Evolutionary conservation across 2,888 invertebrate species (phyloP), one percentile per base, ranked within the genome.

Genomic region (Andrena haemorrhoa): DNA sequence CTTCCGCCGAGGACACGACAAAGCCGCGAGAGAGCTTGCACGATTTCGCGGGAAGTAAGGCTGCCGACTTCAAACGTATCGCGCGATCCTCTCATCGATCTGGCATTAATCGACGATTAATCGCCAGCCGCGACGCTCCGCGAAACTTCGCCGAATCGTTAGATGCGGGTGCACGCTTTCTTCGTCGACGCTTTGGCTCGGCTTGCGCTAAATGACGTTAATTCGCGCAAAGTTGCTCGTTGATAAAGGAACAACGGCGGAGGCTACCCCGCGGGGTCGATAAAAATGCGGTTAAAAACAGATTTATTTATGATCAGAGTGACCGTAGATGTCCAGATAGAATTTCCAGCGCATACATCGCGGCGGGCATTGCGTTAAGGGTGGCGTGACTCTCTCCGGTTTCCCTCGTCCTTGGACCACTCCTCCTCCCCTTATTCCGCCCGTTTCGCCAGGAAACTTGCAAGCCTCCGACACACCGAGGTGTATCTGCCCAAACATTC

Each of bases 1-100:
- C 51, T 63, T 63, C 49, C 63, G 79, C 79, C 66, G 74, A 79
- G 74, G 64, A 79, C 73, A 64, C 76, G 76, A 84, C 84, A 84
- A 84, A 84, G 84, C 83, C 72, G 33, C 63, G 23, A 26, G 12
- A 41, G 64, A 77, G 83, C 63, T 71, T 83, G 75, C 75, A 73
- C 83, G 82, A 83, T 83, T 75, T 63, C 69, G 82, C 82, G 82
- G 82, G 60, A 81, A 76, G 23, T 2, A 53, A 53, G 23, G 53
- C 47, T 60, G 31, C 26, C 66, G 53, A 51, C n/a, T 82, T 71
- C 53, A 51, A 73, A 70, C 69, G 23, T 53, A 63, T 20, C 41
- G 23, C 29, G 51, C 1, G 4, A 41, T 47, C n/a, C 51, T 23
- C 47, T 49, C 75, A 68, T 83, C 79, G 79, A 64, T 33, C 65